Conservation (phyloP, 2,888 invertebrate species). For the Notodonta dromedarius region DNA sequence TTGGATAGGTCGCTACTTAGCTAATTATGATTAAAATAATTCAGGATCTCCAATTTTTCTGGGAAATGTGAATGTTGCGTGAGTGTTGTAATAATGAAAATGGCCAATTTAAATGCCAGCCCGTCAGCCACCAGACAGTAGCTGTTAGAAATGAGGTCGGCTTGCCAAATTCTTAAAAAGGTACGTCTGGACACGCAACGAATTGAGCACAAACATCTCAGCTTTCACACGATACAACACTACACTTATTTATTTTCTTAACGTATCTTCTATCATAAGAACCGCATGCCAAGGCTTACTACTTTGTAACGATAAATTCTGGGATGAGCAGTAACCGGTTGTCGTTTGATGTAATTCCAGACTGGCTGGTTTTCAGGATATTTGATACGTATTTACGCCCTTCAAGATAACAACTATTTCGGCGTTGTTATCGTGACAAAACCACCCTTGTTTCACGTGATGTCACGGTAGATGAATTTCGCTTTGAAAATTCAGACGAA, state of each 20-base stretch:
- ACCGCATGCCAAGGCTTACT: background rate
- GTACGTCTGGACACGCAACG: conserved; percentile 60
- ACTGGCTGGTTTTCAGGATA: background rate
- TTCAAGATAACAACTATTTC: too few species aligned
- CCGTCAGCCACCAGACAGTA: conserved; percentile 72
- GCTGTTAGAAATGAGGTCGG: conserved; percentile 65
- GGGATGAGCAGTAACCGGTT: background rate
- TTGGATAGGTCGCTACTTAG: background rate
- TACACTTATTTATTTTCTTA: background rate
- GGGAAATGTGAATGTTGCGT: conserved; percentile 53
- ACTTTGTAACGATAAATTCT: background rate
- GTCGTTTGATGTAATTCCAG: background rate
- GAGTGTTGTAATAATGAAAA: conserved; percentile 52
- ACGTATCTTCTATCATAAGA: background rate
- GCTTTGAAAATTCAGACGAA: too few species aligned
- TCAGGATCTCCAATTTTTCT: background rate
- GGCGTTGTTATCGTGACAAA: too few species aligned
- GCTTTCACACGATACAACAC: conserved; percentile 46
- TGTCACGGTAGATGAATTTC: too few species aligned
- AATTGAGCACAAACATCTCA: conserved; percentile 40
- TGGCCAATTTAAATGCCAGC: conserved; percentile 52
- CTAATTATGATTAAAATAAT: background rate
- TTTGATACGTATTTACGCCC: background rate
- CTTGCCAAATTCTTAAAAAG: conserved; percentile 55
- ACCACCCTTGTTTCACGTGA: too few species aligned